Base-by-base conservation (phyloP, 2,888 invertebrate species). In the Polyommatus icarus region DNA sequence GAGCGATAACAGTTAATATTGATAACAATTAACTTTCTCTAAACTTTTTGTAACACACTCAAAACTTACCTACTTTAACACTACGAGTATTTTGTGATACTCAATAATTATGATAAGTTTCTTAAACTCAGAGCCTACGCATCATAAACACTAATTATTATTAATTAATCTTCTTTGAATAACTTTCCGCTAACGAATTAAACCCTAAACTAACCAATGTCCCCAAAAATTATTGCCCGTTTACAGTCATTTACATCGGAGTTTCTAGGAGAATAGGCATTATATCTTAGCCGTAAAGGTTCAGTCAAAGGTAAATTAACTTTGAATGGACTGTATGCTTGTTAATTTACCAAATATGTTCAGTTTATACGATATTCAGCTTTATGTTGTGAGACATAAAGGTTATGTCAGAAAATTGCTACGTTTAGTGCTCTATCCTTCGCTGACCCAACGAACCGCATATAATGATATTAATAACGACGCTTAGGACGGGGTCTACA, bases 381-480 rank as follows among this genome's bases (percentile, higher is more conserved):
- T 18, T 54, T 54, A 54, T 54, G 5, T 54, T 54, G 54, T 54
- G 18, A 18, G 54, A 54, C 3, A 54, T 54, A 54, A 54, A 54
- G 54, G 54, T 18, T 54, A 54, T 18, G 54, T 18, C 1, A 18
- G 54, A 54, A 54, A 54, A 54, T 54, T 18, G 54, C 54, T 67
- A 15, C 29, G 67, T 67, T 67, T 29, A 15, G 1, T 67, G 15
- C 29, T 5, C 29, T 24, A 29, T 29, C 67, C 29, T 32, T 67
- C 29, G 29, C 29, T 6, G 29, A 15, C 29, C 67, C 29, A 67
- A 67, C 67, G 67, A 67, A 67, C 67, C 67, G 67, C 29, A 67
- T 24, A 67, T 6, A 67, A 29, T 67, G 29, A 67, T 67, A 67
- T 32, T 67, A 67, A 67, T 67, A 29, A 67, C 67, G 29, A 32